These are phyloP conservation scores for Rhodophaea formosa DNA, from an alignment of 2,888 invertebrate species.

Conservation along the genomic window DNA sequence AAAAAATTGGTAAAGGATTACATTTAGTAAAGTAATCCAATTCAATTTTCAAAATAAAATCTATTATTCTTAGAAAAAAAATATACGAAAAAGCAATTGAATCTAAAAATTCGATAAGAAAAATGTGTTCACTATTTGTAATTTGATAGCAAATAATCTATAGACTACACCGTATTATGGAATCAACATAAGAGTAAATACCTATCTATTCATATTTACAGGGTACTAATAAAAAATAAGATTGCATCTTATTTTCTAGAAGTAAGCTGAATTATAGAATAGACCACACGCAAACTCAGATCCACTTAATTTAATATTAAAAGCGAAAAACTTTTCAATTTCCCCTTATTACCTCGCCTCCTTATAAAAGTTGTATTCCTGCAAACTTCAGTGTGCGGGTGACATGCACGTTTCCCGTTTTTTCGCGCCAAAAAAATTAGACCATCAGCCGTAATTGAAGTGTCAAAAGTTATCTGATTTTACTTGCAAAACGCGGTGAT, in stretches of 20 bases:
- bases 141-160: too few species aligned
- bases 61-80: too few species aligned
- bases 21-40: too few species aligned
- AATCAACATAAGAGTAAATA: too few species aligned
- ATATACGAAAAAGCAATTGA: too few species aligned
- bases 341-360: constrained; percentile 59
- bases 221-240: too few species aligned
- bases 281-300: constrained; percentile 25
- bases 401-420: constrained; percentile 65
- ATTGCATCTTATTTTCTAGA: background rate
- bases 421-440: constrained; percentile 62
- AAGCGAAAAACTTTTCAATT: constrained; percentile 67
- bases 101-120: too few species aligned
- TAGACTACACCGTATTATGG: too few species aligned
- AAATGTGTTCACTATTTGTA: too few species aligned
- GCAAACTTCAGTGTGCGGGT: constrained; percentile 68
- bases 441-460: constrained; percentile 79
- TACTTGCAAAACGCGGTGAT: constrained; percentile 78
- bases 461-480: constrained; percentile 82
- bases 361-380: constrained; percentile 60
- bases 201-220: too few species aligned
- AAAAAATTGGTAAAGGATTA: too few species aligned
- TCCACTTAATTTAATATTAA: constrained; percentile 57
- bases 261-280: background rate
- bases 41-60: too few species aligned